phyloP scores from a whole-genome alignment of 2,888 invertebrate species.

The Hydrotaea diabolus region DNA sequence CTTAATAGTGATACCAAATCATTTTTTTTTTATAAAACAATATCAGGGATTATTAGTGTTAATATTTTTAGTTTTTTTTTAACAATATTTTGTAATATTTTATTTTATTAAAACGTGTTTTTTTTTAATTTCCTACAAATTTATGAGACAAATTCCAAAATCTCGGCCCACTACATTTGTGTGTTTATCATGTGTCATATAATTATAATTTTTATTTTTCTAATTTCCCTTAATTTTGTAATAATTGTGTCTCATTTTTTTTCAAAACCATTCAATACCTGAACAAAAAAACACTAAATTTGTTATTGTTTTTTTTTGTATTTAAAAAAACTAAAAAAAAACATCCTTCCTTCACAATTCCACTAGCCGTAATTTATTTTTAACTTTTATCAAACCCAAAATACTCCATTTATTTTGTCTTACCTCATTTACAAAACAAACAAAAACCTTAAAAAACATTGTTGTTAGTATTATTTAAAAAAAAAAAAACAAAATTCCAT shows the following conservation, averaged over 20 bases:
- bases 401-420: conserved; percentile 42
- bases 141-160: no score
- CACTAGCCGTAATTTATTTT: conserved; percentile 55
- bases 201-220: conserved; percentile 18
- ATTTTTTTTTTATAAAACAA: conserved; percentile 49
- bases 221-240: neutral
- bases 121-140: conserved; percentile 5
- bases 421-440: conserved; percentile 29
- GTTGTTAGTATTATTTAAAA: conserved; percentile 47
- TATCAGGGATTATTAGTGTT: conserved; percentile 64
- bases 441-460: conserved; percentile 32
- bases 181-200: conserved; percentile 25
- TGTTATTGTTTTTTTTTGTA: conserved; percentile 52
- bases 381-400: conserved; percentile 8
- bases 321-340: conserved; percentile 29
- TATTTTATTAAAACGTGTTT: conserved; percentile 32
- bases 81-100: conserved; percentile 56
- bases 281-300: neutral
- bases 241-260: neutral
- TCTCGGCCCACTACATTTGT: neutral
- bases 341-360: conserved; percentile 55
- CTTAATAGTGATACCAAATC: conserved; percentile 68
- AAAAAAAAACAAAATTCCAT: neutral
- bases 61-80: conserved; percentile 50
- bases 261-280: no score